Evolutionary conservation across 2,113 vertebrate species (phyloP).

Genomic region (Podarcis muralis): DNA sequence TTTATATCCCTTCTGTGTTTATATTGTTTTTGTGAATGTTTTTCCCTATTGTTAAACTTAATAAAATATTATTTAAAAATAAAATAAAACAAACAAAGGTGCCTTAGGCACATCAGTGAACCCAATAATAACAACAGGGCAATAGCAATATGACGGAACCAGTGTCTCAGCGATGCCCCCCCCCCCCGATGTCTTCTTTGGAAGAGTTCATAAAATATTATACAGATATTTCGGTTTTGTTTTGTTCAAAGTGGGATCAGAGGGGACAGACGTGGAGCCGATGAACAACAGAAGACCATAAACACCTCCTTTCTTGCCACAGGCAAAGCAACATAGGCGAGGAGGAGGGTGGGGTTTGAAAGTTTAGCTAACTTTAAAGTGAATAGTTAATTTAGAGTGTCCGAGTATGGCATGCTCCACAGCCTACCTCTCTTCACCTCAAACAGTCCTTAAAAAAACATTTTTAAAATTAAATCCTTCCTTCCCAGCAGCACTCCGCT

Average conservation of each 20-base stretch:
- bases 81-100: too few relatives aligned
- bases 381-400: not conserved
- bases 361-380: not conserved
- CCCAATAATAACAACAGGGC: not conserved
- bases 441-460: too few relatives aligned
- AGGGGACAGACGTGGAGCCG: not conserved
- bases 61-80: too few relatives aligned
- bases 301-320: not conserved
- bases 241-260: not conserved
- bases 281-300: too few relatives aligned
- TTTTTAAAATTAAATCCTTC: not conserved
- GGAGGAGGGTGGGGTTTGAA: not conserved
- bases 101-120: not conserved
- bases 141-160: not conserved
- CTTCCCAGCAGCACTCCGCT: not conserved
- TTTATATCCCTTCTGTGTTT: too few relatives aligned
- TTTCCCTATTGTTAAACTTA: too few relatives aligned
- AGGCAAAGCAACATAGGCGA: not conserved
- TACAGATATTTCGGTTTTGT: not conserved
- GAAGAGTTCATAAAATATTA: not conserved
- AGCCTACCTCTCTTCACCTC: not conserved
- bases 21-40: too few relatives aligned
- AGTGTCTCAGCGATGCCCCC: not conserved
- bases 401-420: not conserved
- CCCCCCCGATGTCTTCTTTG: not conserved